phyloP scores from a whole-genome alignment of 1,140 invertebrate genomes.

The Heliconius hermathena region DNA sequence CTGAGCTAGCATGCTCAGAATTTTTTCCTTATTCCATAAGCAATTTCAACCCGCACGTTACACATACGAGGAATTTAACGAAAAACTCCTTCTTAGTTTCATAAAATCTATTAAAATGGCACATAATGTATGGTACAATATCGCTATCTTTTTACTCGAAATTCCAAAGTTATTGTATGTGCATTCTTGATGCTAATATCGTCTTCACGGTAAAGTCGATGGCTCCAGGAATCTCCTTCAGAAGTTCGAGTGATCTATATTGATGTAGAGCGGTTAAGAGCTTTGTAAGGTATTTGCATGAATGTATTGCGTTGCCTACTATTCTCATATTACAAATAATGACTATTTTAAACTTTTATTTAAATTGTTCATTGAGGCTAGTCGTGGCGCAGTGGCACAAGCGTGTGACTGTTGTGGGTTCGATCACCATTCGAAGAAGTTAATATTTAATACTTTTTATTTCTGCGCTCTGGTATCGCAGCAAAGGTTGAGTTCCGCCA shows the following conservation, averaged over 20 bases:
- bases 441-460: too few relatives aligned
- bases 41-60: conserved; percentile 5
- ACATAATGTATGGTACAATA: background rate
- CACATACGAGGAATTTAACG: background rate
- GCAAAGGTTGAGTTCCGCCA: too few relatives aligned
- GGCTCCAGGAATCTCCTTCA: conserved; percentile 16
- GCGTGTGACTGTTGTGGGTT: too few relatives aligned
- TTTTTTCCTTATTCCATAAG: conserved; percentile 3
- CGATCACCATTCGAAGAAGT: too few relatives aligned
- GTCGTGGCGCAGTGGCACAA: too few relatives aligned
- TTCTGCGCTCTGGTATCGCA: too few relatives aligned
- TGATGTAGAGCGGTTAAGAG: conserved; percentile 21
- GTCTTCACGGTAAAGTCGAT: conserved; percentile 27
- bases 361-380: too few relatives aligned
- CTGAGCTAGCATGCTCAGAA: conserved; percentile 1
- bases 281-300: conserved; percentile 25
- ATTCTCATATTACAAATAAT: background rate
- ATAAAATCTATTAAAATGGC: background rate
- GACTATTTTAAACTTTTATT: background rate
- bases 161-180: conserved; percentile 1
- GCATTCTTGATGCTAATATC: conserved; percentile 17
- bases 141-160: conserved; percentile 2
- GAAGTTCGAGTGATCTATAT: conserved; percentile 22
- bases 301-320: conserved; percentile 13
- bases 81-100: background rate